Evolutionary conservation across 2,113 vertebrate genomes (phyloP).

Genomic region (Oreochromis tanganicae): DNA sequence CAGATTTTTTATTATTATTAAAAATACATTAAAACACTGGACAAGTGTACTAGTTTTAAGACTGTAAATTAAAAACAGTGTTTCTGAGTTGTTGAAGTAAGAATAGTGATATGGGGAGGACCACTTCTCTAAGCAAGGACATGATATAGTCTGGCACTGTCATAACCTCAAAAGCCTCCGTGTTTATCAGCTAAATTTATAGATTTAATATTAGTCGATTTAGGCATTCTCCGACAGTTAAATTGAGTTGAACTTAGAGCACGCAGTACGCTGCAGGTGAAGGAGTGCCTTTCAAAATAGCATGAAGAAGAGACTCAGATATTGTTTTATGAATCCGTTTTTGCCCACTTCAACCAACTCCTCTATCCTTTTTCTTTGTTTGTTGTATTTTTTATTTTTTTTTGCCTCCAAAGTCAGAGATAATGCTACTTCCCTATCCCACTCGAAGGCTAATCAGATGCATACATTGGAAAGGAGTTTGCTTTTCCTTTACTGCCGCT

Average conservation of each 20-base stretch:
- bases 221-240: not conserved
- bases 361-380: not conserved
- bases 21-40: not conserved
- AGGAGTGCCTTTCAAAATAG: not conserved
- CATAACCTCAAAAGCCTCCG: not conserved
- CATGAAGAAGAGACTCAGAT: not conserved
- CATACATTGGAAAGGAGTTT: constrained; percentile 19
- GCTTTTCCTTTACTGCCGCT: not conserved
- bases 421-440: constrained; percentile 17
- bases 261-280: not conserved
- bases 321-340: not conserved
- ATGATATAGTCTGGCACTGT: not conserved
- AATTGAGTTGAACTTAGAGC: not conserved
- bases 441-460: constrained; percentile 46
- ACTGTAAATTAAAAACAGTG: not conserved
- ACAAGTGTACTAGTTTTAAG: not conserved
- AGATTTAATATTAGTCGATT: not conserved
- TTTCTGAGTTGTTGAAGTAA: not conserved
- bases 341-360: not conserved
- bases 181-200: not conserved
- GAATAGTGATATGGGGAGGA: not conserved
- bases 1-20: not conserved
- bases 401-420: constrained; percentile 14
- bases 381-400: not conserved
- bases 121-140: not conserved